Evolutionary conservation across 1,140 invertebrate genomes (phyloP), one percentile per base, ranked within the genome.

Genomic region (Nautilus pompilius): DNA sequence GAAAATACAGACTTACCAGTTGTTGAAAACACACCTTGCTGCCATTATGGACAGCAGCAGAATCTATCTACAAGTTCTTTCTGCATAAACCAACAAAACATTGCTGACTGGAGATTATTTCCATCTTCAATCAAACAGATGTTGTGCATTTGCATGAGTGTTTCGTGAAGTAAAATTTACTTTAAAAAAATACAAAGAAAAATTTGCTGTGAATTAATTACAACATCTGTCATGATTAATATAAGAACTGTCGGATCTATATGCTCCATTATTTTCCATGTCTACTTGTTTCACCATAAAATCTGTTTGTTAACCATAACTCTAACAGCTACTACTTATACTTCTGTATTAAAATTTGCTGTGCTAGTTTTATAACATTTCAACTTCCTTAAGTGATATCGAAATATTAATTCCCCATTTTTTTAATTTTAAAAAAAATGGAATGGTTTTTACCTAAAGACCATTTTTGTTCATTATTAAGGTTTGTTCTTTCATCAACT

Each of bases 1-100:
- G 83, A 46, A 83, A 77, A 69, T 84, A 84, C 66, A 76, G 55
- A 17, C 59, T 73, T 6, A 59, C 33, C 22, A 48, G 59, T 28
- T 29, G 20, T 65, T 2, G 30, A 36, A 28, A 6, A 1, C 2
- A 28, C n/a, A 17, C n/a, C 15, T 51, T n/a, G 46, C 36, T 15
- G 61, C 58, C 54, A 56, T 56, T 26, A 34, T 41, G n/a, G 10
- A 57, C 6, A 41, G 49, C 17, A 58, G 29, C 20, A 45, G 33
- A 13, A 17, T 62, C 13, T 30, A 55, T 17, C 30, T 62, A 2
- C 60, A 65, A 49, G 59, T 64, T 54, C 56, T 68, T 8, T 64
- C 49, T 41, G 59, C 51, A 49, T 20, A 4, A 51, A 58, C 3
- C 49, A 55, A 13, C 32, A 30, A 8, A 63, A 48, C 62, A 41